phyloP scores from a whole-genome alignment of 1,140 invertebrate species.

The Caenorhabditis briggsae region DNA sequence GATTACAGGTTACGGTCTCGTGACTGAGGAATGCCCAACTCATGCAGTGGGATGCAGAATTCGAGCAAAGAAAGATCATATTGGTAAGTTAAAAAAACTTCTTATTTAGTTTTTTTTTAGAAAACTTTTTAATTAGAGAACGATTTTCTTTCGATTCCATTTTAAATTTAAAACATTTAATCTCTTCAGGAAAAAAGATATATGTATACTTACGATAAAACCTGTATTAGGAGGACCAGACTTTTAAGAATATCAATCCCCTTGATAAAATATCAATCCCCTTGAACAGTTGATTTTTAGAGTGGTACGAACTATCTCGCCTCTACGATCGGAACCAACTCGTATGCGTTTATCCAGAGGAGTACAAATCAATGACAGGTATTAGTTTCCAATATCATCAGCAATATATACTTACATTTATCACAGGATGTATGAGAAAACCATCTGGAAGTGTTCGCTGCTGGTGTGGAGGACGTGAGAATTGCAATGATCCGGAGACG shows the following conservation, averaged over 20 bases:
- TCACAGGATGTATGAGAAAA: slow-evolving; percentile 56
- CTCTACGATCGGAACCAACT: slow-evolving; percentile 60
- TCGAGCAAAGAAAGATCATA: slow-evolving; percentile 57
- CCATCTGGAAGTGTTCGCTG: slow-evolving; percentile 60
- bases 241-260: not conserved
- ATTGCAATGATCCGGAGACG: slow-evolving; percentile 59
- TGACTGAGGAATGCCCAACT: slow-evolving; percentile 55
- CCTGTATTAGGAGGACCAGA: not conserved
- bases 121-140: too few species aligned
- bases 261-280: too few species aligned
- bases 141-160: too few species aligned
- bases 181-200: not conserved
- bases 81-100: slow-evolving; percentile 2
- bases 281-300: not conserved
- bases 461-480: slow-evolving; percentile 60
- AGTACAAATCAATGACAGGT: slow-evolving; percentile 58
- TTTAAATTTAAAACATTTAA: not conserved
- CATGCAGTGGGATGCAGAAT: slow-evolving; percentile 60
- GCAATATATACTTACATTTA: not conserved
- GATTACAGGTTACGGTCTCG: slow-evolving; percentile 58
- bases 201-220: not conserved
- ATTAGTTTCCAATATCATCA: not conserved
- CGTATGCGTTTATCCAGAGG: slow-evolving; percentile 61
- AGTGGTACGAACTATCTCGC: slow-evolving; percentile 59
- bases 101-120: too few species aligned